Percentiles rank a stretch among this genome's conserved stretches.
Conservation (phyloP, 1,140 invertebrate species). For the Heliothis subflexa region DNA sequence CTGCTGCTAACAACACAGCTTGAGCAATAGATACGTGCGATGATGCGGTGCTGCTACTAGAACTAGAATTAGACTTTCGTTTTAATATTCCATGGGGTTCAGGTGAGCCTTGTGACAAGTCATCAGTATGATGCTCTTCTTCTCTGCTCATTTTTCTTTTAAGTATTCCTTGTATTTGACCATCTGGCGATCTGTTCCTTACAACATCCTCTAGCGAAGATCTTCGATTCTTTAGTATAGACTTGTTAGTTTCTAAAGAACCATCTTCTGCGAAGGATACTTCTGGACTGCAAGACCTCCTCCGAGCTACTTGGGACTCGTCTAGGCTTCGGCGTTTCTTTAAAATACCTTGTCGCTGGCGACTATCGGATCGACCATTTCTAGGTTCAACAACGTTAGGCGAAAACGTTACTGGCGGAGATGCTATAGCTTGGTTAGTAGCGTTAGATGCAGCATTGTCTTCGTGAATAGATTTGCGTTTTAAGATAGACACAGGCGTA, state of each 20-base stretch:
- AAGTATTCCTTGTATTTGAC: conserved; percentile 84
- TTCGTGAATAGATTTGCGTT: conserved; percentile 90
- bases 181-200: conserved; percentile 87
- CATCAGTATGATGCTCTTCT: conserved; percentile 81
- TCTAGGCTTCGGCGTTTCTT: conserved; percentile 93
- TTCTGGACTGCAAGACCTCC: conserved; percentile 90
- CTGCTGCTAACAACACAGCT: conserved; percentile 89
- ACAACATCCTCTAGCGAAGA: conserved; percentile 90
- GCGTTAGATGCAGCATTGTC: conserved; percentile 86
- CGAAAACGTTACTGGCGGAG: conserved; percentile 91
- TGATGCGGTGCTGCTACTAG: conserved; percentile 86
- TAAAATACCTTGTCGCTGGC: conserved; percentile 91
- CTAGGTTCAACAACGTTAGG: conserved; percentile 88
- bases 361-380: conserved; percentile 82
- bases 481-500: conserved; percentile 91
- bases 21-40: conserved; percentile 90
- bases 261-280: conserved; percentile 87
- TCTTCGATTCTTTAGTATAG: conserved; percentile 90
- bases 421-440: conserved; percentile 85
- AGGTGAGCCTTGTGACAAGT: conserved; percentile 86
- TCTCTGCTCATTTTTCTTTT: conserved; percentile 85
- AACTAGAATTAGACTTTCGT: conserved; percentile 89
- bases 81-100: conserved; percentile 93
- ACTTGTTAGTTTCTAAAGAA: conserved; percentile 87
- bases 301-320: conserved; percentile 90